A percentile compares a stretch with the other conserved stretches of the same genome.
phyloP scores from a whole-genome alignment of 2,888 invertebrate species.

The Notodonta dromedarius region DNA sequence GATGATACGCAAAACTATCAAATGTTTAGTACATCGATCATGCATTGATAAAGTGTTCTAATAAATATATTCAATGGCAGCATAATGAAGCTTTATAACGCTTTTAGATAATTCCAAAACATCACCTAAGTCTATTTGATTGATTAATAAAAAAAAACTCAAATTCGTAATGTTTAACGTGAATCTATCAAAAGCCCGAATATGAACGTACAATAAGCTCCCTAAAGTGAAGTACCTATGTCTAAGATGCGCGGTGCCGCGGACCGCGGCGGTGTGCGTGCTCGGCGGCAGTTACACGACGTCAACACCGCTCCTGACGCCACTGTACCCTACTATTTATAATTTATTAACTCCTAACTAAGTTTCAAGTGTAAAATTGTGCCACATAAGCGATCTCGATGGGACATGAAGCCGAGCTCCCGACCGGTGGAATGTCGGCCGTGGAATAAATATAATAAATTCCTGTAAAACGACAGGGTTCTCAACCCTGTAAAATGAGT shows the following conservation, averaged over 20 bases:
- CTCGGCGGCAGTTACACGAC: constrained; percentile 31
- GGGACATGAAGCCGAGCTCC: constrained; percentile 64
- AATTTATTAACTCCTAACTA: constrained; percentile 80
- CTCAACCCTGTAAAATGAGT: constrained; percentile 63
- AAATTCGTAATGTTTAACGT: constrained; percentile 44
- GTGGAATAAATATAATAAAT: constrained; percentile 60
- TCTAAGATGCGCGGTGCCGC: constrained; percentile 58
- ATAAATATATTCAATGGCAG: constrained; percentile 41
- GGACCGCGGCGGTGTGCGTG: constrained; percentile 20
- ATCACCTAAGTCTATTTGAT: constrained; percentile 45
- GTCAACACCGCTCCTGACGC: constrained; percentile 55
- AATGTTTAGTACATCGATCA: constrained; percentile 41
- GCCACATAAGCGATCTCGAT: constrained; percentile 74
- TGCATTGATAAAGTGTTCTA: constrained; percentile 43
- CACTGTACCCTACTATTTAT: constrained; percentile 72
- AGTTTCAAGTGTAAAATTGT: constrained; percentile 78
- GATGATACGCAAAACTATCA: constrained; percentile 37
- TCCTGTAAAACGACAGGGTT: constrained; percentile 67
- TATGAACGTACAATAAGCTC: constrained; percentile 57
- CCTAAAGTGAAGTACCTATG: constrained; percentile 64
- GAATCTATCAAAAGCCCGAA: constrained; percentile 60
- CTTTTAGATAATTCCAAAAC: constrained; percentile 46
- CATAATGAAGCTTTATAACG: constrained; percentile 42
- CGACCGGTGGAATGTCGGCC: constrained; percentile 51
- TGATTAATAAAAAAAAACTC: constrained; percentile 30